These are phyloP conservation scores for Silurus aristotelis DNA, from an alignment of 2,797 vertebrate species.

Conservation along the genomic window DNA sequence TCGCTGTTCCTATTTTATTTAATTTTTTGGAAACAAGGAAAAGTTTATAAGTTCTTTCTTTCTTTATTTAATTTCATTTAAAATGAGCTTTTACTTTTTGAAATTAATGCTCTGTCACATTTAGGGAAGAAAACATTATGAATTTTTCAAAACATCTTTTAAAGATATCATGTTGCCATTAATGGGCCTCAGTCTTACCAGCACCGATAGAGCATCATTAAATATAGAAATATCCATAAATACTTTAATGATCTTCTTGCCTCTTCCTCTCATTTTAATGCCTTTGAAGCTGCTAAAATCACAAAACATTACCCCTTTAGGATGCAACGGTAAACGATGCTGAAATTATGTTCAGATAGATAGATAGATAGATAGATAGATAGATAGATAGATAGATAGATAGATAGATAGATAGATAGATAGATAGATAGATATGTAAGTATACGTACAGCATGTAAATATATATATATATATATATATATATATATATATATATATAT, in stretches of 20 bases:
- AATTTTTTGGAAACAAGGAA: not conserved
- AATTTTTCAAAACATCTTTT: slow-evolving; percentile 77
- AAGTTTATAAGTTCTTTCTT: not conserved
- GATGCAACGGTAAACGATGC: slow-evolving; percentile 28
- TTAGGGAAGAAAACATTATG: slow-evolving; percentile 73
- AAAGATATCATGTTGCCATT: slow-evolving; percentile 76
- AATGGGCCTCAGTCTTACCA: slow-evolving; percentile 76
- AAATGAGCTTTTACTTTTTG: slow-evolving; percentile 36
- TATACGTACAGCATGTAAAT: no score
- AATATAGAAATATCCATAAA: slow-evolving; percentile 80
- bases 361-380: no score
- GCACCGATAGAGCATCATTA: slow-evolving; percentile 80
- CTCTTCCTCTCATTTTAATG: slow-evolving; percentile 55
- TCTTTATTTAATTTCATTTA: slow-evolving; percentile 16
- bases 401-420: no score
- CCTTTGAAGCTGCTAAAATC: slow-evolving; percentile 23
- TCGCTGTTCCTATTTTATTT: not conserved
- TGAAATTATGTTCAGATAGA: not conserved
- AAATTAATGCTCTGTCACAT: slow-evolving; percentile 60
- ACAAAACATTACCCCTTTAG: slow-evolving; percentile 34
- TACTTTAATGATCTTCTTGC: slow-evolving; percentile 75
- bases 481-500: no score
- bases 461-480: no score
- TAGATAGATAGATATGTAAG: no score
- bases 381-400: no score